These are phyloP conservation scores for Diadophis punctatus DNA, from an alignment of 2,113 vertebrate species.

Conservation along the genomic window DNA sequence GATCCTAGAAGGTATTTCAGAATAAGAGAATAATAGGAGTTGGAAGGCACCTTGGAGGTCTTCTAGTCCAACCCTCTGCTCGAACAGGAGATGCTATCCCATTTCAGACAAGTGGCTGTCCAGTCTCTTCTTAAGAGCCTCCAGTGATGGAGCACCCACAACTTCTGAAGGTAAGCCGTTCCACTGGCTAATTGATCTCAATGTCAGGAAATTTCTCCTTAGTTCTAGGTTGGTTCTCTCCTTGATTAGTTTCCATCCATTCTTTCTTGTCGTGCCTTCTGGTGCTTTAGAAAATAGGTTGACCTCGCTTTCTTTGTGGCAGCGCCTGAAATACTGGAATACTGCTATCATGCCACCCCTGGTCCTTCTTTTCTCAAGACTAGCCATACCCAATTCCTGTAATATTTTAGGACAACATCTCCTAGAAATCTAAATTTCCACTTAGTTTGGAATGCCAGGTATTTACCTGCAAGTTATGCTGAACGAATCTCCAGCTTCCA, in stretches of 20 bases:
- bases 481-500: constrained; percentile 50
- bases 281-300: not conserved
- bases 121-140: not conserved
- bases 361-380: not conserved
- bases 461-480: constrained; percentile 69
- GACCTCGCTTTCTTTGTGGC: not conserved
- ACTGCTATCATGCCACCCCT: not conserved
- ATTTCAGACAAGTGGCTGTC: not conserved
- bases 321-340: not conserved
- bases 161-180: not conserved
- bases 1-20: not conserved
- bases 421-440: not conserved
- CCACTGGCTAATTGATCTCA: not conserved
- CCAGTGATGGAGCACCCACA: not conserved
- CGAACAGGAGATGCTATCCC: not conserved
- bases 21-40: not conserved
- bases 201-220: not conserved
- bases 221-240: not conserved
- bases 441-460: not conserved
- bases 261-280: not conserved
- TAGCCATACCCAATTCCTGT: not conserved
- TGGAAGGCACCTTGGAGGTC: not conserved
- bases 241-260: not conserved
- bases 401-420: not conserved
- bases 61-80: not conserved